Conservation (phyloP, 2,113 vertebrate species). For the Heloderma charlesbogerti region DNA sequence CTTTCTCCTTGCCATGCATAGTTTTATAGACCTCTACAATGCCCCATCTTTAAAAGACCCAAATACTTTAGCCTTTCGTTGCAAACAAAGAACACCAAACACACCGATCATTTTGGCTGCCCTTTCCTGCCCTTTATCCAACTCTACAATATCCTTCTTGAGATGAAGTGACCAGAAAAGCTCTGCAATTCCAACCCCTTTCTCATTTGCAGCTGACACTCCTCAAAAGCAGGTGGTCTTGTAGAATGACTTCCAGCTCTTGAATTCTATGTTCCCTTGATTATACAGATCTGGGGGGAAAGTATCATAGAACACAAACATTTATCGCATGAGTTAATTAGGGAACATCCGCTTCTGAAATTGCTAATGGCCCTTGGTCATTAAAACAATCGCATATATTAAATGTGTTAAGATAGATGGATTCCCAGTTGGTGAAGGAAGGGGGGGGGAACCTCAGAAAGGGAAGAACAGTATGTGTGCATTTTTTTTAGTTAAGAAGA, state of each 20-base stretch:
- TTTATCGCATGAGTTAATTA: conserved; percentile 54
- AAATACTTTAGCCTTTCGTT: neutral
- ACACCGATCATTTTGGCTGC: neutral
- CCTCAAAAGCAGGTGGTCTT: neutral
- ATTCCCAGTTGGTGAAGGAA: conserved; percentile 9
- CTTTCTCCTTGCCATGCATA: neutral
- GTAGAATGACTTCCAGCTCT: neutral
- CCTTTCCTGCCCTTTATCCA: neutral
- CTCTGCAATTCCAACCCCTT: neutral
- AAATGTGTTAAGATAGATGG: conserved; percentile 35
- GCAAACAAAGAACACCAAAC: neutral
- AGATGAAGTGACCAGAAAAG: neutral
- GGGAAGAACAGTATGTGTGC: conserved; percentile 9
- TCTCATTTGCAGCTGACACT: neutral
- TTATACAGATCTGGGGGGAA: conserved; percentile 48
- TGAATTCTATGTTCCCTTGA: neutral
- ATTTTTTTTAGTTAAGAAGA: conserved; percentile 39
- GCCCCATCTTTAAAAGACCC: neutral
- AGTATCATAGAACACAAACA: conserved; percentile 50
- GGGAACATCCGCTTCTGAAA: conserved; percentile 36
- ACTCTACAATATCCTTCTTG: neutral
- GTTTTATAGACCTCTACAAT: neutral
- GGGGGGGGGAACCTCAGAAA: conserved; percentile 4
- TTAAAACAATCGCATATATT: conserved; percentile 42
- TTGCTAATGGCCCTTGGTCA: conserved; percentile 11